Percentiles rank a stretch among this genome's conserved stretches.
Evolutionary conservation across 1,140 invertebrate species (phyloP).

Genomic region (Prorops nasuta): DNA sequence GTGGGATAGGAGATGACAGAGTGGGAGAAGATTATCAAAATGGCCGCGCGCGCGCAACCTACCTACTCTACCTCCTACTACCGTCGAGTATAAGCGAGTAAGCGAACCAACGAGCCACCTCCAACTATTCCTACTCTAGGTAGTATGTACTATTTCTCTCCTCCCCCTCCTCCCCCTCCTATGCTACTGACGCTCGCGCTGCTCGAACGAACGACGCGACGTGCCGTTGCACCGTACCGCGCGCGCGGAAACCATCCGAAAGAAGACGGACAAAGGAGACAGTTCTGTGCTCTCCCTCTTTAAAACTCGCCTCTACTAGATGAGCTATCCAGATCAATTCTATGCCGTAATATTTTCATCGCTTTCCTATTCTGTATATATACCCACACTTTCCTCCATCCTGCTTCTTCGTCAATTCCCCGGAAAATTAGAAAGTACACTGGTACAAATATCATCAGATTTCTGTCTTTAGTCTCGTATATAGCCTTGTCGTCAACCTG

Average conservation of each 20-base stretch:
- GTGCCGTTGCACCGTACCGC: conserved; percentile 13
- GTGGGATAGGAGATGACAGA: conserved; percentile 24
- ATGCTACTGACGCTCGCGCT: conserved; percentile 1
- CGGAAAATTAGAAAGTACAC: no score
- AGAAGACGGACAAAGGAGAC: conserved; percentile 6
- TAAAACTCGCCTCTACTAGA: no score
- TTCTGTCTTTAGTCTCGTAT: no score
- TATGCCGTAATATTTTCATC: no score
- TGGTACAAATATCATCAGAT: no score
- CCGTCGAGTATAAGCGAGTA: not conserved
- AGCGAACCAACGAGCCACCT: not conserved
- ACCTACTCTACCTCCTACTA: conserved; percentile 1
- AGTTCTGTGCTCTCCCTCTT: no score
- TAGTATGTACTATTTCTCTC: not conserved
- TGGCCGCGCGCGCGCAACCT: conserved; percentile 45
- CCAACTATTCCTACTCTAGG: not conserved
- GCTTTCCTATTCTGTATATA: no score
- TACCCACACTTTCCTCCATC: no score
- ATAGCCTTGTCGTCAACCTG: no score
- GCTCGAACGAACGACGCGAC: no score
- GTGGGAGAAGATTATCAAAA: conserved; percentile 55
- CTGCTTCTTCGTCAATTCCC: no score
- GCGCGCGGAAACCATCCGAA: conserved; percentile 10
- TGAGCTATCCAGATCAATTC: no score
- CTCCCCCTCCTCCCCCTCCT: not conserved